phyloP scores from a whole-genome alignment of 2,113 vertebrate species.

The Otis tarda region DNA sequence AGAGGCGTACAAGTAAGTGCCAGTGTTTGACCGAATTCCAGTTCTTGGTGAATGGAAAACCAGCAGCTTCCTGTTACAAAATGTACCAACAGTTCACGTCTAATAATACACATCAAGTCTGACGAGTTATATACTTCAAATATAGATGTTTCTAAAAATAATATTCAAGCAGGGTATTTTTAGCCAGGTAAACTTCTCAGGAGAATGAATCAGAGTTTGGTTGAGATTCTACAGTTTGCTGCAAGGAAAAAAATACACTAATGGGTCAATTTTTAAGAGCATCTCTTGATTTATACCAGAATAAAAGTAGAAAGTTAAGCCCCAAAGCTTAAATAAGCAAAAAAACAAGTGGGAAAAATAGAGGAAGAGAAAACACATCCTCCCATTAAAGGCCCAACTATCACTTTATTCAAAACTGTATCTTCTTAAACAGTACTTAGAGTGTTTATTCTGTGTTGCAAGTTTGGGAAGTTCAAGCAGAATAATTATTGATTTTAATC shows the following conservation, averaged over 20 bases:
- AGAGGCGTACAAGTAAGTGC: conserved; percentile 60
- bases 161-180: conserved; percentile 64
- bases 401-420: background rate
- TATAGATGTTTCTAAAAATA: conserved; percentile 70
- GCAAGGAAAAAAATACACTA: background rate
- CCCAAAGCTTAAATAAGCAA: background rate
- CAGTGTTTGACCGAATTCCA: conserved; percentile 77
- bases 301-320: background rate
- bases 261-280: background rate
- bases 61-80: conserved; percentile 81
- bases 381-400: background rate
- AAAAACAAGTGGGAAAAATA: background rate
- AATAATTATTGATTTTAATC: background rate
- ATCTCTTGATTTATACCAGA: background rate
- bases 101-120: conserved; percentile 73
- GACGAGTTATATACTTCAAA: conserved; percentile 60
- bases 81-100: conserved; percentile 74
- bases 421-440: background rate
- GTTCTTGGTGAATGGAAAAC: conserved; percentile 79
- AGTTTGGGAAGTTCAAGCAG: background rate
- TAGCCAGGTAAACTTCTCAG: conserved; percentile 72
- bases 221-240: background rate
- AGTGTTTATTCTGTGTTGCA: background rate
- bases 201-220: conserved; percentile 13
- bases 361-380: background rate